A percentile compares a stretch with the other conserved stretches of the same genome.
These are phyloP conservation scores for Polyommatus iphigenia DNA, from an alignment of 2,888 invertebrate species.

Conservation along the genomic window DNA sequence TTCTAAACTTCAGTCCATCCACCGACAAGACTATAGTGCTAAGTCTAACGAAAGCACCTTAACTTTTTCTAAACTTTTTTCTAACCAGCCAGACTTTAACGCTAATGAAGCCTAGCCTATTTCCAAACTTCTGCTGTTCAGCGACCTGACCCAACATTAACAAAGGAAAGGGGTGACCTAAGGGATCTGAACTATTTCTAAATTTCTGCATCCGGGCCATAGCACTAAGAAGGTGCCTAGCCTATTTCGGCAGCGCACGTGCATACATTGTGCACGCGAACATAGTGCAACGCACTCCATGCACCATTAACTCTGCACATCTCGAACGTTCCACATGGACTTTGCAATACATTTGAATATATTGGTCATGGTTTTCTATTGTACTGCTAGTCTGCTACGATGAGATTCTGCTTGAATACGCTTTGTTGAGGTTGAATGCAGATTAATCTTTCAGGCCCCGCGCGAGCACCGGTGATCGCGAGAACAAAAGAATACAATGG, in stretches of 20 bases:
- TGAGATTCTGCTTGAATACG: neutral
- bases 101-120: neutral
- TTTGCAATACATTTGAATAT: slow-evolving; percentile 5
- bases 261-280: neutral
- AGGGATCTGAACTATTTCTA: too few species aligned
- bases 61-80: neutral
- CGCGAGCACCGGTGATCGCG: too few species aligned
- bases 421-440: neutral
- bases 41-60: too few species aligned
- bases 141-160: too few species aligned
- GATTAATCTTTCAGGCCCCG: too few species aligned
- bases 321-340: slow-evolving; percentile 14
- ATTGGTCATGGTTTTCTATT: neutral
- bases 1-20: too few species aligned
- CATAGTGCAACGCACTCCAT: slow-evolving; percentile 13
- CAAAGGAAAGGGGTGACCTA: too few species aligned
- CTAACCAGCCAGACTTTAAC: too few species aligned
- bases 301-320: slow-evolving; percentile 26
- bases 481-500: too few species aligned
- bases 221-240: neutral
- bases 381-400: neutral
- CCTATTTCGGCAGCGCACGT: neutral
- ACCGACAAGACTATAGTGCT: too few species aligned
- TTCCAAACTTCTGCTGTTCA: neutral
- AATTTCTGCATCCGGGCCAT: too few species aligned